Conservation (phyloP, 1,140 invertebrate species). For the Thereuonema tuberculata region DNA sequence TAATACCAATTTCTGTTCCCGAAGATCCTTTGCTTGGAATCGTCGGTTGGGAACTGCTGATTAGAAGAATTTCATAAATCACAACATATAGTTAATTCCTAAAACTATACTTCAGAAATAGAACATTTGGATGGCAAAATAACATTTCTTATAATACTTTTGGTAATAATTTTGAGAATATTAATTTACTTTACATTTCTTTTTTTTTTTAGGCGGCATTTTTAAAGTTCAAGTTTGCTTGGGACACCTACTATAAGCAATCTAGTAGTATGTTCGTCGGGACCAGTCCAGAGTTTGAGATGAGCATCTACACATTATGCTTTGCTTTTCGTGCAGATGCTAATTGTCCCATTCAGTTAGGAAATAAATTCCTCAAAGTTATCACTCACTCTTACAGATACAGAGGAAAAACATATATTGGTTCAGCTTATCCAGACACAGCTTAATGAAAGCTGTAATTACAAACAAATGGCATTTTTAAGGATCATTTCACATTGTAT, state of each 20-base stretch:
- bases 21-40: too few species aligned
- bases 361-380: conserved; percentile 24
- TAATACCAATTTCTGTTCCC: too few species aligned
- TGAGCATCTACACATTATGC: conserved; percentile 78
- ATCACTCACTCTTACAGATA: background rate
- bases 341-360: conserved; percentile 53
- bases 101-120: too few species aligned
- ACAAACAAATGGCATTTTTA: too few species aligned
- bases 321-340: conserved; percentile 53
- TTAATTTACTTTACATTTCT: conserved; percentile 17
- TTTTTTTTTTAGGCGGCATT: conserved; percentile 41
- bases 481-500: too few species aligned
- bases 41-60: too few species aligned
- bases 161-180: too few species aligned
- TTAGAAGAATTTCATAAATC: too few species aligned
- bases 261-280: conserved; percentile 71
- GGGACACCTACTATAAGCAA: conserved; percentile 56
- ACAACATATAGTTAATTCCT: too few species aligned
- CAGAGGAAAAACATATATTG: background rate
- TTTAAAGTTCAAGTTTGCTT: conserved; percentile 38
- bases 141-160: too few species aligned
- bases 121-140: too few species aligned
- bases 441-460: too few species aligned
- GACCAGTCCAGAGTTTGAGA: conserved; percentile 82
- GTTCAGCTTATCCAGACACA: background rate